Percentiles rank a stretch among this genome's conserved stretches.
These are phyloP conservation scores for Sialia sialis DNA, from an alignment of 2,113 vertebrate species.

Conservation along the genomic window DNA sequence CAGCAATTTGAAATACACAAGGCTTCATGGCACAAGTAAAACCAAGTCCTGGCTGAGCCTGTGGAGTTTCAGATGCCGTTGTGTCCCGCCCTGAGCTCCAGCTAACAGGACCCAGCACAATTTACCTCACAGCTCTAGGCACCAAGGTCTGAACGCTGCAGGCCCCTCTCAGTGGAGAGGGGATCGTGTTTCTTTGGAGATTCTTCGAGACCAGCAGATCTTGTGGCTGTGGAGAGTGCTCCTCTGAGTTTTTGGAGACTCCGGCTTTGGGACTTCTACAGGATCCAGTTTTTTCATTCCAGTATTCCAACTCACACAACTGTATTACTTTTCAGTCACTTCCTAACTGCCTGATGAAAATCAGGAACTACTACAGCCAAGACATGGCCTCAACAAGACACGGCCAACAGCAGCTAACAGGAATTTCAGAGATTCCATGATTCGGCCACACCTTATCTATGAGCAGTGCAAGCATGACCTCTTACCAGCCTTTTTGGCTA, in stretches of 20 bases:
- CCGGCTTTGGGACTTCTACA: not conserved
- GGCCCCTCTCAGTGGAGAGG: fast-evolving
- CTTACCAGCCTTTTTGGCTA: too few relatives aligned
- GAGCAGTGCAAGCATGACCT: not conserved
- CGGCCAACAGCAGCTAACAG: not conserved
- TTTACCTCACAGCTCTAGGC: fast-evolving
- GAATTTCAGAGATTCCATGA: not conserved
- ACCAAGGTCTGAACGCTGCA: fast-evolving
- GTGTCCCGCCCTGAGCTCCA: not conserved
- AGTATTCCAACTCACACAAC: not conserved
- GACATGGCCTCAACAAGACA: fast-evolving
- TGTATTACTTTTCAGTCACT: not conserved
- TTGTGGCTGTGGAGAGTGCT: not conserved
- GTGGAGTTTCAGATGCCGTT: fast-evolving
- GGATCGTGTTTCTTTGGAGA: fast-evolving
- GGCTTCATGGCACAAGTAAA: fast-evolving
- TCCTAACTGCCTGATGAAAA: not conserved
- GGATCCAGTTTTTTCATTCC: not conserved
- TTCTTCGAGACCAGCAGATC: not conserved
- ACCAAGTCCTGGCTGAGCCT: not conserved
- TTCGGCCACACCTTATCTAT: fast-evolving
- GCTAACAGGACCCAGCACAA: fast-evolving
- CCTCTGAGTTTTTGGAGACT: not conserved
- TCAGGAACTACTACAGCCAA: not conserved
- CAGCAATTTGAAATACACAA: fast-evolving